phyloP scores from a whole-genome alignment of 2,888 invertebrate genomes.

The Pandemis cinnamomeana region DNA sequence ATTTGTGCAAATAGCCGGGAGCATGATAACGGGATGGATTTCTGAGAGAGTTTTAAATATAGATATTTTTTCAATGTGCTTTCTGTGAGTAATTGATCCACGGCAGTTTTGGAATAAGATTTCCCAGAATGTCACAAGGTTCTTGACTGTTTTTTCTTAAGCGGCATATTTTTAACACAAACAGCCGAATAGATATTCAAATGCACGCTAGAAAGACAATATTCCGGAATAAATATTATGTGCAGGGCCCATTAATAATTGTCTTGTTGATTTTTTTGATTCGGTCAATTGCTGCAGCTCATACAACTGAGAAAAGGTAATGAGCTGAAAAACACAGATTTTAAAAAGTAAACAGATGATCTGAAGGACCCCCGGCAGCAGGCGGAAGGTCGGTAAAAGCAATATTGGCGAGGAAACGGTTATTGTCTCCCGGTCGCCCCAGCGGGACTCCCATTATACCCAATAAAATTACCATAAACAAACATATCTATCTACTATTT shows the following conservation, averaged over 20 bases:
- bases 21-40: background rate
- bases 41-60: background rate
- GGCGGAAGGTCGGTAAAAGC: conserved; percentile 45
- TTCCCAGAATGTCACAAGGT: too few relatives aligned
- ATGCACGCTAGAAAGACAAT: too few relatives aligned
- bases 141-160: too few relatives aligned
- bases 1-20: background rate
- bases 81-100: too few relatives aligned
- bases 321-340: conserved; percentile 8
- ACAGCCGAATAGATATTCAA: too few relatives aligned
- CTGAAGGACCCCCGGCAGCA: conserved; percentile 6
- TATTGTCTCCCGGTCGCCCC: conserved; percentile 58
- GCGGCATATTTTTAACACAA: too few relatives aligned
- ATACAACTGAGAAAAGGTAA: background rate
- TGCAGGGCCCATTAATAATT: too few relatives aligned
- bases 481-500: conserved; percentile 20
- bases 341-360: conserved; percentile 29
- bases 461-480: conserved; percentile 60
- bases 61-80: background rate
- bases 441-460: conserved; percentile 59
- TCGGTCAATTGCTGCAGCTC: background rate
- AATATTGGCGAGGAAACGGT: conserved; percentile 62
- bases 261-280: background rate
- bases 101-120: too few relatives aligned
- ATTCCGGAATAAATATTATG: too few relatives aligned